Conservation (phyloP, 1,140 invertebrate genomes). For the Dysdera silvatica region DNA sequence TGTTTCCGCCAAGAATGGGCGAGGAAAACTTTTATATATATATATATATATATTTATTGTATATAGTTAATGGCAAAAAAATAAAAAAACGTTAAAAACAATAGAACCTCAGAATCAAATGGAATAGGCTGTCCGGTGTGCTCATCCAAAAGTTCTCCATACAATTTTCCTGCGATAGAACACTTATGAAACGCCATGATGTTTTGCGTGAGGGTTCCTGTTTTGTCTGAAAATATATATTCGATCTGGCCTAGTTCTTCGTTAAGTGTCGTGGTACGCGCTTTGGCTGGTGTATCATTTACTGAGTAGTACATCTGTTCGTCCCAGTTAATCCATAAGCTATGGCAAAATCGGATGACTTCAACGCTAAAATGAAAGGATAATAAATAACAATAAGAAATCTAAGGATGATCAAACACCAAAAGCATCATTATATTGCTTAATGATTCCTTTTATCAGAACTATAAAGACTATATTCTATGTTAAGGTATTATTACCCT, state of each 20-base stretch:
- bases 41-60: too few species aligned
- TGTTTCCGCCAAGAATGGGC: too few species aligned
- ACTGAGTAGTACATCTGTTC: conserved; percentile 65
- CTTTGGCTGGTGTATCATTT: conserved; percentile 79
- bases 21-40: too few species aligned
- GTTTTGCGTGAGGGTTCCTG: conserved; percentile 96
- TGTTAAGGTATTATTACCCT: too few species aligned
- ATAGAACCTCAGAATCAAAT: too few species aligned
- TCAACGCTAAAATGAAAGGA: conserved; percentile 55
- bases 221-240: conserved; percentile 99
- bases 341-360: conserved; percentile 94
- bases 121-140: conserved; percentile 74
- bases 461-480: too few species aligned
- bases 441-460: too few species aligned
- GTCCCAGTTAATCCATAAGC: conserved; percentile 96
- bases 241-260: conserved; percentile 98
- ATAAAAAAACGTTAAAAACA: too few species aligned
- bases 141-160: conserved; percentile 84
- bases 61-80: too few species aligned
- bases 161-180: conserved; percentile 83
- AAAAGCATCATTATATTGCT: too few species aligned
- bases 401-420: not conserved
- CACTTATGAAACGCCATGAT: conserved; percentile 99
- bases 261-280: conserved; percentile 93
- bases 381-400: not conserved